Evolutionary conservation across 2,888 invertebrate species (phyloP), one percentile per base, ranked within the genome.

Genomic region (Dichetophora obliterata): DNA sequence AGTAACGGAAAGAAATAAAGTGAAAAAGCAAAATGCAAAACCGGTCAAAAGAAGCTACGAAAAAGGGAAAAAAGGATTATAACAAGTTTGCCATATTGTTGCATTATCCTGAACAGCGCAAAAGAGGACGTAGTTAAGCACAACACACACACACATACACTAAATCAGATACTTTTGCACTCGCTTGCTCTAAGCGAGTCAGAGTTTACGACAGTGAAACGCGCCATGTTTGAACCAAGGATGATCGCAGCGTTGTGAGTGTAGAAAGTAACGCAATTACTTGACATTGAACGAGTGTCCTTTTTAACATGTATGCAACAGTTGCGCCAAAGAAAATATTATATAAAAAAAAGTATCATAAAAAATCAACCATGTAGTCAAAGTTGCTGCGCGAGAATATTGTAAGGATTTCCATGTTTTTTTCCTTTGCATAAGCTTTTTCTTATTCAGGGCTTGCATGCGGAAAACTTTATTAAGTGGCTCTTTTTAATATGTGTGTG

Each of bases 241-340:
- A 71, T 72, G 72, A 76, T 72, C 27, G 52, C 74, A 65, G 54
- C 16, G 50, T 48, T 5, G 52, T 52, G 24, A 70, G 69, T 52
- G 61, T 37, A 61, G 69, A 66, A 69, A 66, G 71, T 59, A 73
- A 72, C 43, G 68, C 61, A 24, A 27, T 65, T 68, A 43, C 76
- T 70, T 80, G 80, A 81, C 81, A 81, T 82, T 81, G 80, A 82
- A 79, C 77, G 77, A 77, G 69, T 77, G 70, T 77, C 75, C 78
- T 81, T 74, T 77, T 34, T 27, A 31, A 24, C 37, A n/a, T 76
- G 34, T 48, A 63, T 70, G 76, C 76, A 76, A 73, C 76, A 74
- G 76, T 78, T 71, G 74, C 48, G 68, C 34, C 31, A 6, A 34
- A 14, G 3, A 43, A 43, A 43, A 6, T 8, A 37, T 2, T 14